Evolutionary conservation across 2,888 invertebrate species (phyloP).

Genomic region (Troglohyphantes excavatus): DNA sequence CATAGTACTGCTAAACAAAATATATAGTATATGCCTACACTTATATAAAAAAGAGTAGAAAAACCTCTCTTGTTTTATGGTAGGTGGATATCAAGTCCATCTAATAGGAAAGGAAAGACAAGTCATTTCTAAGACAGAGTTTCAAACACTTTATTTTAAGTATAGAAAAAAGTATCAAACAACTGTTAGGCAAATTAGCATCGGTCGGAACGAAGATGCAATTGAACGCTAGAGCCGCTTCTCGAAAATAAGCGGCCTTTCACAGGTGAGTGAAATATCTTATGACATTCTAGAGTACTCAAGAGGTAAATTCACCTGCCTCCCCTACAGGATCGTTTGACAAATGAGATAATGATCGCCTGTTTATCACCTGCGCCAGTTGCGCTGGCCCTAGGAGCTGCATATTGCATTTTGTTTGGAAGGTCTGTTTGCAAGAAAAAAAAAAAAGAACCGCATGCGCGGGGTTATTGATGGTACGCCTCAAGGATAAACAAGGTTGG

Average conservation of each 20-base stretch:
- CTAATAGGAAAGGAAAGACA: too few relatives aligned
- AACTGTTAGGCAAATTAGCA: too few relatives aligned
- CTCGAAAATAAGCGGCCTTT: background rate
- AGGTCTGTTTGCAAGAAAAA: background rate
- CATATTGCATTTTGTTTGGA: background rate
- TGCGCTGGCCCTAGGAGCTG: background rate
- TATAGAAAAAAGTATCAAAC: too few relatives aligned
- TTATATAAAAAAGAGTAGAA: too few relatives aligned
- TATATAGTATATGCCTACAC: too few relatives aligned
- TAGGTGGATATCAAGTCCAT: too few relatives aligned
- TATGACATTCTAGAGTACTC: slow-evolving; percentile 4
- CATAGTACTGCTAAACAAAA: too few relatives aligned
- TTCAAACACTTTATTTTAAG: too few relatives aligned
- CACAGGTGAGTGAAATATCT: slow-evolving; percentile 20
- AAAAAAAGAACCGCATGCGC: slow-evolving; percentile 16
- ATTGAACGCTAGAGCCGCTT: background rate
- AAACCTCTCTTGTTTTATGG: too few relatives aligned
- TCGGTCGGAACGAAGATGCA: background rate
- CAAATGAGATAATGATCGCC: slow-evolving; percentile 56
- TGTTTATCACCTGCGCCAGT: slow-evolving; percentile 27
- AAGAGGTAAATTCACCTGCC: slow-evolving; percentile 47
- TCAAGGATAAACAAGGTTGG: slow-evolving; percentile 20
- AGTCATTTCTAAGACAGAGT: too few relatives aligned
- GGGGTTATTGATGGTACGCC: slow-evolving; percentile 25
- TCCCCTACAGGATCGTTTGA: background rate